Conservation (phyloP, 2,888 invertebrate genomes). For the Drosophila paramelanica region DNA sequence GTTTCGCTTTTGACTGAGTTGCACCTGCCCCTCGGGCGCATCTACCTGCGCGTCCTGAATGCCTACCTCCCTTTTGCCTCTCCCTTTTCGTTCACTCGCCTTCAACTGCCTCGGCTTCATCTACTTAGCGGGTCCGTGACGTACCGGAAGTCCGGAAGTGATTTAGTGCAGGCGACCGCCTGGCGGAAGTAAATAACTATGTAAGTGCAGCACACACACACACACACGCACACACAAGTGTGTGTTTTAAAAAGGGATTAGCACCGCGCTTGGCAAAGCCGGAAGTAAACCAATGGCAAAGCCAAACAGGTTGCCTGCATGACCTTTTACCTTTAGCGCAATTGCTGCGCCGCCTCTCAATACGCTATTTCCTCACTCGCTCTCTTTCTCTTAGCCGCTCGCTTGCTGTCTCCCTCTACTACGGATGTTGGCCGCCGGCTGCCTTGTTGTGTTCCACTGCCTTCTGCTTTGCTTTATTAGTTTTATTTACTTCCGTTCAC, state of each 20-base stretch:
- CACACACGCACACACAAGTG: constrained; percentile 9
- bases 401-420: constrained; percentile 7
- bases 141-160: constrained; percentile 83
- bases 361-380: constrained; percentile 5
- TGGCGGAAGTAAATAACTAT: constrained; percentile 74
- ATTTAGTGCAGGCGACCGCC: constrained; percentile 73
- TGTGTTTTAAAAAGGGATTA: constrained; percentile 72
- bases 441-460: constrained; percentile 36
- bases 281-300: constrained; percentile 60
- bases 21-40: constrained; percentile 44
- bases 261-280: constrained; percentile 36
- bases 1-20: constrained; percentile 22
- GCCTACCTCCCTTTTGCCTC: neutral
- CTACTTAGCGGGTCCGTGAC: constrained; percentile 50
- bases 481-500: constrained; percentile 75
- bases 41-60: constrained; percentile 52
- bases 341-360: constrained; percentile 1
- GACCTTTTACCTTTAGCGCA: constrained; percentile 73
- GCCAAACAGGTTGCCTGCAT: constrained; percentile 66
- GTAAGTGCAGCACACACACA: constrained; percentile 45
- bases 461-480: constrained; percentile 55
- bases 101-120: neutral
- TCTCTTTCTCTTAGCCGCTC: constrained; percentile 15
- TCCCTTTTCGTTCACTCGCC: neutral
- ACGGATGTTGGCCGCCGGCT: constrained; percentile 69